Percentiles rank a stretch among this genome's conserved stretches.
Conservation (phyloP, 1,140 invertebrate species). For the Holotrichia oblita region DNA sequence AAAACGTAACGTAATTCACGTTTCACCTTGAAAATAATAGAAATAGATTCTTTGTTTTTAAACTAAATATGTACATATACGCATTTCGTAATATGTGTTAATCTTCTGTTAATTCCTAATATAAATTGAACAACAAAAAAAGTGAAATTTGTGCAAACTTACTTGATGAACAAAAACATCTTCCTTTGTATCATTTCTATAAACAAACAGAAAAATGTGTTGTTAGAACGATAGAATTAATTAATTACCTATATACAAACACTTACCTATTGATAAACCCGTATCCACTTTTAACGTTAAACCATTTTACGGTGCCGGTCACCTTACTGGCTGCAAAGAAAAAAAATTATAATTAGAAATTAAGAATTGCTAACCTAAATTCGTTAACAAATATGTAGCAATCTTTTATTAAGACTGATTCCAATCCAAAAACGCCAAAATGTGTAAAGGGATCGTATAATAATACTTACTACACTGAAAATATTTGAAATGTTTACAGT, state of each 20-base stretch:
- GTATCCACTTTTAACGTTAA: conserved; percentile 99
- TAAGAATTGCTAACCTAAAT: too few species aligned
- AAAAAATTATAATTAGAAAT: conserved; percentile 48
- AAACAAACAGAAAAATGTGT: conserved; percentile 59
- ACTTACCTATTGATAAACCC: conserved; percentile 88
- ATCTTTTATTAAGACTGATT: too few species aligned
- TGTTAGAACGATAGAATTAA: not conserved
- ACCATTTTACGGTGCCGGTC: conserved; percentile 95
- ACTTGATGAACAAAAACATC: conserved; percentile 99
- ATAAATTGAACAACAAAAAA: too few species aligned
- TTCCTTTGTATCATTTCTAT: conserved; percentile 97
- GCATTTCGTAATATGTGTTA: too few species aligned
- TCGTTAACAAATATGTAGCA: too few species aligned
- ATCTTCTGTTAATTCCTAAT: too few species aligned
- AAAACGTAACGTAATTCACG: not conserved
- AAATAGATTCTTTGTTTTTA: conserved; percentile 26
- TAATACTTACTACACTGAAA: too few species aligned
- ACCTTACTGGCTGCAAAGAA: conserved; percentile 83
- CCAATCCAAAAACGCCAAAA: too few species aligned
- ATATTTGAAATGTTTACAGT: too few species aligned
- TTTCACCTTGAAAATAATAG: not conserved
- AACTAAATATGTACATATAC: too few species aligned
- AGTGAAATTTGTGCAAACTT: conserved; percentile 53
- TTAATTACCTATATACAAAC: not conserved
- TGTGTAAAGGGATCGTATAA: too few species aligned